Evolutionary conservation across 1,140 invertebrate species (phyloP), one percentile per base, ranked within the genome.

Genomic region (Drosophila pseudoananassae): DNA sequence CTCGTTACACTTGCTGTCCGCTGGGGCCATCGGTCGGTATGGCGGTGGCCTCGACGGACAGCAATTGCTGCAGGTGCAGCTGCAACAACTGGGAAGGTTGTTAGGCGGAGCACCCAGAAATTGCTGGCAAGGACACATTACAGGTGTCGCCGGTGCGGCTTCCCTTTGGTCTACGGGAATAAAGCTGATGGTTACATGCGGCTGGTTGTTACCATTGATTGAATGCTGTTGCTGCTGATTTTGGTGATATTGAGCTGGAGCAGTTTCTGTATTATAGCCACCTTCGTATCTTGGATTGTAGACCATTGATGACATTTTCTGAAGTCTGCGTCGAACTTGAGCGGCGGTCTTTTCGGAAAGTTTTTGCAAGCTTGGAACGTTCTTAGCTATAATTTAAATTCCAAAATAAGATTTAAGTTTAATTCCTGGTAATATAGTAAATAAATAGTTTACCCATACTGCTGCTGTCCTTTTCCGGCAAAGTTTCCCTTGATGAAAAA

Each of bases 131-230:
- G 70, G 68, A 47, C 49, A 59, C 36, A 73, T 40, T 45, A 45
- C 54, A 25, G 50, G 20, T 27, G 20, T 33, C 15, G 20, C 12
- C 12, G 61, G 20, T 7, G 10, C 8, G 4, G 47, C 45, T 52
- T 33, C 9, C 10, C 49, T 12, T 25, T 54, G 57, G 31, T 14
- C 0, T 59, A 65, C 10, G 9, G 71, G 52, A 9, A 54, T 0
- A 17, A 87, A 55, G 14, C 56, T 87, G 9, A 87, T 65, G 40
- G 77, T 63, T 14, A 77, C 20, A 51, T 65, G 69, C 4, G 73
- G 56, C 3, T 66, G 10, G n/a, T 20, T 45, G 12, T 15, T 66
- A 17, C 25, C 5, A 1, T 33, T 9, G 1, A 4, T n/a, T 7
- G 36, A 36, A 4, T 45, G 58, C 4, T 17, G 15, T 12, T 53